These are phyloP conservation scores for Chouioia cunea DNA, from an alignment of 2,888 invertebrate species.

Conservation along the genomic window DNA sequence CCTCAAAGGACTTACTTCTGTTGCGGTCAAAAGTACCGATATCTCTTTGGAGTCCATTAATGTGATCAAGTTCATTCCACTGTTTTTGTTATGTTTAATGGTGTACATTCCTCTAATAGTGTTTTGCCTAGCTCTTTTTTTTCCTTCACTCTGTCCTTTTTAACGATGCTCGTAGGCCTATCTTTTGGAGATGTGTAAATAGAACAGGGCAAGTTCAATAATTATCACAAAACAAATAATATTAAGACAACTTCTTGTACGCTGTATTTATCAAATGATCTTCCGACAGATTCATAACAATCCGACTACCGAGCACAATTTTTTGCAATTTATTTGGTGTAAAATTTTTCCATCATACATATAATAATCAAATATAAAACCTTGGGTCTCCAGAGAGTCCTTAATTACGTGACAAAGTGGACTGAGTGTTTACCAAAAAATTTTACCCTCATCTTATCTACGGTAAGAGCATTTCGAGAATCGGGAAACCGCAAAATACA, in stretches of 20 bases:
- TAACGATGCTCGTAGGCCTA: conserved; percentile 19
- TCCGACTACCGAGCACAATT: conserved; percentile 23
- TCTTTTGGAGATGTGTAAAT: conserved; percentile 26
- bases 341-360: conserved; percentile 17
- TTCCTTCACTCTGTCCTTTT: conserved; percentile 24
- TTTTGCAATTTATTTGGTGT: conserved; percentile 18
- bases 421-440: conserved; percentile 22
- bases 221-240: conserved; percentile 35
- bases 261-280: conserved; percentile 1
- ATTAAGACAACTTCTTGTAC: conserved; percentile 8
- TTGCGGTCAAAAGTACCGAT: conserved; percentile 28
- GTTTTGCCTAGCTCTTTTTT: conserved; percentile 27
- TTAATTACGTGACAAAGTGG: conserved; percentile 25
- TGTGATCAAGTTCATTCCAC: conserved; percentile 32
- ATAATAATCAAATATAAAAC: conserved; percentile 23
- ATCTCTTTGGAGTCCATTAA: conserved; percentile 22
- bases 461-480: conserved; percentile 11
- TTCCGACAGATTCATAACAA: conserved; percentile 7
- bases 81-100: conserved; percentile 32
- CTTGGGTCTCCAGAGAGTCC: conserved; percentile 13
- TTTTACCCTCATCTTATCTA: conserved; percentile 33
- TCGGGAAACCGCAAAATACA: no score
- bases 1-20: conserved; percentile 21
- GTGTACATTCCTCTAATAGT: conserved; percentile 23
- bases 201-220: conserved; percentile 25